phyloP scores from a whole-genome alignment of 2,888 invertebrate genomes.

The Drosophila monieri region DNA sequence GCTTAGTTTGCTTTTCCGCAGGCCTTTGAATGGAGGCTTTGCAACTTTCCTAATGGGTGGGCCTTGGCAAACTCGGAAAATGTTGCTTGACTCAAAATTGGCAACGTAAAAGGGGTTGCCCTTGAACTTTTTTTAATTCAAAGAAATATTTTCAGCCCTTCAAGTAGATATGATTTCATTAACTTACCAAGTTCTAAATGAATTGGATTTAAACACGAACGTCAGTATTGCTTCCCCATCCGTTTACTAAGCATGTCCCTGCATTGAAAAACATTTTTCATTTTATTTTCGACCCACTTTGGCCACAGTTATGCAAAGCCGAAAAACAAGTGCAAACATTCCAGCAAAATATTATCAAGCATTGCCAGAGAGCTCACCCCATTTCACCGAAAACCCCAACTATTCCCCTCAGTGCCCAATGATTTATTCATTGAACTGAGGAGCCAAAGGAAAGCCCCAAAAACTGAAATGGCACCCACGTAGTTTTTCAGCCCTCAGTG shows the following conservation, averaged over 20 bases:
- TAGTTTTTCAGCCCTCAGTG: slow-evolving; percentile 14
- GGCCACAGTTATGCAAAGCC: slow-evolving; percentile 27
- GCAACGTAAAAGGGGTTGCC: neutral
- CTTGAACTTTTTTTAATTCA: neutral
- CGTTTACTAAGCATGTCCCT: neutral
- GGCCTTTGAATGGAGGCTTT: slow-evolving; percentile 10
- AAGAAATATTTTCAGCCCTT: neutral
- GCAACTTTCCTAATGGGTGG: slow-evolving; percentile 15
- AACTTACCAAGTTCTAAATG: neutral
- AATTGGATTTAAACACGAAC: too few relatives aligned
- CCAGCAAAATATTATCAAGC: slow-evolving; percentile 38
- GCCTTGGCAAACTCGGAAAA: neutral
- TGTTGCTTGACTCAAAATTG: slow-evolving; percentile 15
- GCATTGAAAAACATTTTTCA: neutral
- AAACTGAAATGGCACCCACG: slow-evolving; percentile 40
- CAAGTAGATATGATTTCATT: neutral
- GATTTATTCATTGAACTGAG: slow-evolving; percentile 46
- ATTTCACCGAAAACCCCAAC: slow-evolving; percentile 10
- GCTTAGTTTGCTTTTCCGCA: slow-evolving; percentile 44
- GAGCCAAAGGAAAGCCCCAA: slow-evolving; percentile 22
- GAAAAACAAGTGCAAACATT: slow-evolving; percentile 26
- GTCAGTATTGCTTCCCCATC: neutral
- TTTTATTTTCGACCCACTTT: slow-evolving; percentile 7
- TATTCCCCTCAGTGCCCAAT: slow-evolving; percentile 27
- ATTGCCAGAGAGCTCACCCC: slow-evolving; percentile 26